A percentile compares a stretch with the other conserved stretches of the same genome.
Conservation (phyloP, 2,797 vertebrate genomes). For the Glyptemys insculpta region DNA sequence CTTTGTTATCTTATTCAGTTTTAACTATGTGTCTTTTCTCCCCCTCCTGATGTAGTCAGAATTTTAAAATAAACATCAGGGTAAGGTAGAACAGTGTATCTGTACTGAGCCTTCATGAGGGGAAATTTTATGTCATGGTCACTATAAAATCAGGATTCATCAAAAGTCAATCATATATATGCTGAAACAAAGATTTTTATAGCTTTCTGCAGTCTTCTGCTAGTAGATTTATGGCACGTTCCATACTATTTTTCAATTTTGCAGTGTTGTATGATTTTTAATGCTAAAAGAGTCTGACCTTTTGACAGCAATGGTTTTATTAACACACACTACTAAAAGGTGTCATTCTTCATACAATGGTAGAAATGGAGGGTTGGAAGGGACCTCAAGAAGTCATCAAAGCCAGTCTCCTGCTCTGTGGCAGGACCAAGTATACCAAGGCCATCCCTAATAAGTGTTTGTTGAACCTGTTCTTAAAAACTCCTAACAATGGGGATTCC, state of each 20-base stretch:
- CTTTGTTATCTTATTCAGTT: neutral
- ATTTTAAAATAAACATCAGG: neutral
- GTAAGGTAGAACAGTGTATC: neutral
- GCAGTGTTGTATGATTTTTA: neutral
- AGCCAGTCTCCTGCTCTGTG: neutral
- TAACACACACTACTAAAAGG: conserved; percentile 40
- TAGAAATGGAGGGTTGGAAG: neutral
- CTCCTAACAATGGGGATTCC: neutral
- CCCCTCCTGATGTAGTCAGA: neutral
- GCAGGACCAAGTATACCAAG: neutral
- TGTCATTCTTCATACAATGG: neutral
- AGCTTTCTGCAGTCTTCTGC: conserved; percentile 34
- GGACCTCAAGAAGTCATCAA: neutral
- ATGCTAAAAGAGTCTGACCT: conserved; percentile 60
- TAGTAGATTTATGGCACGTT: neutral
- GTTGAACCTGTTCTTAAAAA: neutral
- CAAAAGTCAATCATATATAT: conserved; percentile 63
- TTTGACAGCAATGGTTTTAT: conserved; percentile 54
- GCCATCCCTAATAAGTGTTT: neutral
- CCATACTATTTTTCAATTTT: conserved; percentile 24
- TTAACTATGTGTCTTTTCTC: neutral
- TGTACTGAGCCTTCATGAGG: conserved; percentile 41
- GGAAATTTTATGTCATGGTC: conserved; percentile 34
- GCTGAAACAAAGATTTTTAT: conserved; percentile 58
- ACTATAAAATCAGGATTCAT: conserved; percentile 57